Conservation (phyloP, 2,888 invertebrate species). For the Pogonocherus hispidulus region DNA sequence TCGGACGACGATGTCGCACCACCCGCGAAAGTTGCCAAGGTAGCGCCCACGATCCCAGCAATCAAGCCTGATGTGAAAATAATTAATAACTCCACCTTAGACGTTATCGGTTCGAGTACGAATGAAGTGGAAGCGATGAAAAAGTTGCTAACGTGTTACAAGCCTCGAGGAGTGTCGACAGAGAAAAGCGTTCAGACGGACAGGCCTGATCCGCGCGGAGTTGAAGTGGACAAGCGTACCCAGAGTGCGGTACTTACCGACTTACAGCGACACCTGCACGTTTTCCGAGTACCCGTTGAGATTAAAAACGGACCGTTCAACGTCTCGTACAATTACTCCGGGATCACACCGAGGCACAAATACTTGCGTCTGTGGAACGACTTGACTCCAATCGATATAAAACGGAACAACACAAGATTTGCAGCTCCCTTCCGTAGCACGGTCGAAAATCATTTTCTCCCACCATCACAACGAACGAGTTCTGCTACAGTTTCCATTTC, state of each 20-base stretch:
- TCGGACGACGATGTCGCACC: slow-evolving; percentile 41
- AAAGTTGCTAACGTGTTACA: slow-evolving; percentile 31
- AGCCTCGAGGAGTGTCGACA: not conserved
- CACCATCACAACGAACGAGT: no score
- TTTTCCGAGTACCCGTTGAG: slow-evolving; percentile 50
- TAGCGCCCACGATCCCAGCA: slow-evolving; percentile 27
- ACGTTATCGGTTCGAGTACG: slow-evolving; percentile 29
- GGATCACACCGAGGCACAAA: not conserved
- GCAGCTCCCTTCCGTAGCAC: not conserved
- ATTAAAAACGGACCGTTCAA: slow-evolving; percentile 38
- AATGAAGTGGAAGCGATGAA: slow-evolving; percentile 44
- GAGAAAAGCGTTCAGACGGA: slow-evolving; percentile 39
- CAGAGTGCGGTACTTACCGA: slow-evolving; percentile 42
- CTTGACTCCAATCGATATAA: slow-evolving; percentile 33
- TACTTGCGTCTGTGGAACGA: slow-evolving; percentile 37
- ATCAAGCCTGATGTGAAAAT: slow-evolving; percentile 43
- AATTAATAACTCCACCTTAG: slow-evolving; percentile 36
- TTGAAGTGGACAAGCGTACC: slow-evolving; percentile 32
- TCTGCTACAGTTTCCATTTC: no score
- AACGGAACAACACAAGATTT: not conserved
- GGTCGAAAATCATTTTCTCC: no score
- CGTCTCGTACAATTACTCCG: slow-evolving; percentile 32
- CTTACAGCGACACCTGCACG: slow-evolving; percentile 43
- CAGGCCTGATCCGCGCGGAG: slow-evolving; percentile 38
- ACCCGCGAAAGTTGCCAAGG: slow-evolving; percentile 16